A percentile compares a stretch with the other conserved stretches of the same genome.
Evolutionary conservation across 2,113 vertebrate genomes (phyloP).

Genomic region (Hyperopisus bebe): DNA sequence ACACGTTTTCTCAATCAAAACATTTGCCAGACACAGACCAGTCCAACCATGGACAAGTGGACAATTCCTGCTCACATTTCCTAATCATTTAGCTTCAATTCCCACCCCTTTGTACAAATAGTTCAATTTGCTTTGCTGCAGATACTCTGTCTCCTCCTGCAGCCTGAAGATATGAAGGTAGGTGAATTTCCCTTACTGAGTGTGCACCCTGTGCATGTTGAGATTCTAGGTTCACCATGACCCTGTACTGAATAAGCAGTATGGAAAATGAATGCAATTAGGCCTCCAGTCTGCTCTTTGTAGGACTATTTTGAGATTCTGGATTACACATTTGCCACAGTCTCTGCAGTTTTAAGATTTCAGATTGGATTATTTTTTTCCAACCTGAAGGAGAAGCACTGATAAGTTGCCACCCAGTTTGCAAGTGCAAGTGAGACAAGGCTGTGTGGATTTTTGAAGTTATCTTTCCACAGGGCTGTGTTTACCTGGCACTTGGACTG

Average conservation of each 20-base stretch:
- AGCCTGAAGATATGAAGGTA: neutral
- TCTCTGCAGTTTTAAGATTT: conserved; percentile 32
- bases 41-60: neutral
- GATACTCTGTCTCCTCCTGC: neutral
- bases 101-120: neutral
- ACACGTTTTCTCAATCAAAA: neutral
- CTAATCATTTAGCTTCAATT: neutral
- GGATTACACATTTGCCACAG: conserved; percentile 39
- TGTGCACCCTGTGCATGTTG: neutral
- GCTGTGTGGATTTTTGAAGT: conserved; percentile 63
- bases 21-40: neutral
- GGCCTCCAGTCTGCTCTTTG: conserved; percentile 21
- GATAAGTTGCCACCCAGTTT: conserved; percentile 55
- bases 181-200: neutral
- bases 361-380: conserved; percentile 39
- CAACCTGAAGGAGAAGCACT: conserved; percentile 56
- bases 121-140: neutral
- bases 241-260: neutral
- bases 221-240: neutral
- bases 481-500: conserved; percentile 77
- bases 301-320: conserved; percentile 13
- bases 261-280: conserved; percentile 13
- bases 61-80: neutral
- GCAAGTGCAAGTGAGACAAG: conserved; percentile 56
- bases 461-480: conserved; percentile 66